These are phyloP conservation scores for Miniopterus natalensis DNA, from an alignment of 2,113 vertebrate species.

Conservation along the genomic window DNA sequence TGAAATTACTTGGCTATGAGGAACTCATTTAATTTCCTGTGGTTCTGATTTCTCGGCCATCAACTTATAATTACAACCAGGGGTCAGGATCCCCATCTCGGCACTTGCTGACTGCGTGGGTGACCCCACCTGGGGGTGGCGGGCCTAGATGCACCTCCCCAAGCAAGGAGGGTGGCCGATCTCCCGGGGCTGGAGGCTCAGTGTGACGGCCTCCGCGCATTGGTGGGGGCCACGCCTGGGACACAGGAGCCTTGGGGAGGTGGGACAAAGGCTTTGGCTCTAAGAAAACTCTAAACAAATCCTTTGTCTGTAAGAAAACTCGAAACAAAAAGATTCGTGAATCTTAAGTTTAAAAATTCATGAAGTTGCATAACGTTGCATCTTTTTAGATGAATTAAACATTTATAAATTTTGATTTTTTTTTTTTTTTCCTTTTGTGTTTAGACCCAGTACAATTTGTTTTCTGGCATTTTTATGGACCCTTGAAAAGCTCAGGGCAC, in stretches of 20 bases:
- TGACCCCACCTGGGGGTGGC: not conserved
- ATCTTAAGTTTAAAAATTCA: constrained; percentile 68
- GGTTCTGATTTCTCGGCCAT: not conserved
- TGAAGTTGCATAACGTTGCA: constrained; percentile 21
- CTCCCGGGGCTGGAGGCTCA: not conserved
- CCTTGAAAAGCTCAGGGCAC: not conserved
- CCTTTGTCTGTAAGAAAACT: constrained; percentile 15
- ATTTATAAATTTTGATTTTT: constrained; percentile 70
- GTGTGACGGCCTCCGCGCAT: not conserved
- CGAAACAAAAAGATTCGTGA: not conserved
- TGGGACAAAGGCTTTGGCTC: not conserved
- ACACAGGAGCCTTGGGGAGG: not conserved
- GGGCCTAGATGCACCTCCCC: not conserved
- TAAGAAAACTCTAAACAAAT: constrained; percentile 11
- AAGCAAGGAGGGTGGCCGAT: not conserved
- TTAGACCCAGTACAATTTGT: constrained; percentile 21
- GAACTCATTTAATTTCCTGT: not conserved
- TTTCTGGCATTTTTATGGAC: not conserved
- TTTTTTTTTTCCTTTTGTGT: constrained; percentile 53
- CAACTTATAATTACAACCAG: not conserved
- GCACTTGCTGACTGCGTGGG: not conserved
- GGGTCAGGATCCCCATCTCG: not conserved
- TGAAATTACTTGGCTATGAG: not conserved
- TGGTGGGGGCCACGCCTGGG: not conserved
- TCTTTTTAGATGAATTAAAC: constrained; percentile 66